Evolutionary conservation across 2,888 invertebrate genomes (phyloP), one percentile per base, ranked within the genome.

Genomic region (Parasteatoda lunata): DNA sequence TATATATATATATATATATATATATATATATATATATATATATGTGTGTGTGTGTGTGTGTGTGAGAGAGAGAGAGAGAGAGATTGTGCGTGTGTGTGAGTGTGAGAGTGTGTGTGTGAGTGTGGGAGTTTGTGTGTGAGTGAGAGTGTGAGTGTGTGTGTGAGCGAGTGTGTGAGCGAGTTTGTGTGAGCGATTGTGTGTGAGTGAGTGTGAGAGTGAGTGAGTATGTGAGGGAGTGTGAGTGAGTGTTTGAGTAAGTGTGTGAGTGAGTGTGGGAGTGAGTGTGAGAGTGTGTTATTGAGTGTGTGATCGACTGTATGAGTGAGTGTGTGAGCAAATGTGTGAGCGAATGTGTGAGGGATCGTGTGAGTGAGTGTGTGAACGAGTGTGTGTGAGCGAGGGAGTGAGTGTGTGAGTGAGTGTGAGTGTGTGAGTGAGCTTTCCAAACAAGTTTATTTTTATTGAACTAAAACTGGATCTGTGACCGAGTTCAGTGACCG

Each of bases 61-160:
- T 52, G 54, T 52, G 54, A 8, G 54, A 8, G 54, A 52, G 54
- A 52, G 54, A 52, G 54, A 52, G 54, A 52, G 54, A 52, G 54
- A 52, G 54, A 52, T 52, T 5, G 54, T 52, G 54, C 54, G 45
- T 69, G 8, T 69, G 45, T 30, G 45, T 69, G 15, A 30, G 45
- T 45, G 45, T 69, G 69, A 30, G 69, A 9, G 69, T 69, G 69
- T 69, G 45, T 45, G 45, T 69, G 30, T 11, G 45, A 7, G 45
- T 30, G 45, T 30, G 45, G 15, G 54, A 52, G 69, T 69, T 5
- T 69, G 69, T 69, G 30, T 69, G 69, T 66, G 69, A 45, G 69
- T 69, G 69, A 45, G 69, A 45, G 45, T 7, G 45, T 30, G 69
- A 45, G 45, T 69, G 69, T 69, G 69, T 69, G 45, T 69, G 69